A percentile compares a stretch with the other conserved stretches of the same genome.
Evolutionary conservation across 2,113 vertebrate genomes (phyloP).

Genomic region (Ameiurus melas): DNA sequence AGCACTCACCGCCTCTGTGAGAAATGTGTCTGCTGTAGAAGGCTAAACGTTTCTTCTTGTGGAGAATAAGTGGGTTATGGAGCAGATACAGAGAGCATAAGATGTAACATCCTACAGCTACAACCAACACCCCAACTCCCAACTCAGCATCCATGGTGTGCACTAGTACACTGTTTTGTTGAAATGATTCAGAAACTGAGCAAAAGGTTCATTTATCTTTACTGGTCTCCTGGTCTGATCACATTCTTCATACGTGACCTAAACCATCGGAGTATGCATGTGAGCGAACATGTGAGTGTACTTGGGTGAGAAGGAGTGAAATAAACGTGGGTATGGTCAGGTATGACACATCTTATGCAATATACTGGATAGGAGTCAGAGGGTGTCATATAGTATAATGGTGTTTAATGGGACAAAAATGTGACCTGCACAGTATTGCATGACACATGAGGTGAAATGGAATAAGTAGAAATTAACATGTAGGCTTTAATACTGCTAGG

Average conservation of each 20-base stretch:
- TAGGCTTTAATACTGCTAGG: background rate
- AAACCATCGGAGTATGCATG: background rate
- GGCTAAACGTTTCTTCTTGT: constrained; percentile 65
- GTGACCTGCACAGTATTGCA: background rate
- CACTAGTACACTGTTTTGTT: too few relatives aligned
- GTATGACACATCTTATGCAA: background rate
- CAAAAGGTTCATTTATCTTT: background rate
- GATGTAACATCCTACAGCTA: constrained; percentile 5
- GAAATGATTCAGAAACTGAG: background rate
- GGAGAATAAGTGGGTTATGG: constrained; percentile 79
- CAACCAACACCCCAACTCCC: background rate
- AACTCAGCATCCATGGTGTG: constrained; percentile 2
- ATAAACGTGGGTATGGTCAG: constrained; percentile 16
- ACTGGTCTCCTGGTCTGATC: background rate
- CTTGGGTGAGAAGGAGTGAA: background rate
- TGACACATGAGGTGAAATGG: background rate
- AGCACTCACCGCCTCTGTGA: constrained; percentile 80
- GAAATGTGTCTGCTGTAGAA: constrained; percentile 76
- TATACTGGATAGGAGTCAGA: background rate
- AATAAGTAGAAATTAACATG: background rate
- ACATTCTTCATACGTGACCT: constrained; percentile 8
- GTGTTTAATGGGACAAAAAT: background rate
- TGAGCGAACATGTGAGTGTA: constrained; percentile 39
- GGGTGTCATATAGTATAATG: too few relatives aligned
- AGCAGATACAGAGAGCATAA: constrained; percentile 74